phyloP scores from a whole-genome alignment of 2,888 invertebrate genomes.

The Drosophila testacea region DNA sequence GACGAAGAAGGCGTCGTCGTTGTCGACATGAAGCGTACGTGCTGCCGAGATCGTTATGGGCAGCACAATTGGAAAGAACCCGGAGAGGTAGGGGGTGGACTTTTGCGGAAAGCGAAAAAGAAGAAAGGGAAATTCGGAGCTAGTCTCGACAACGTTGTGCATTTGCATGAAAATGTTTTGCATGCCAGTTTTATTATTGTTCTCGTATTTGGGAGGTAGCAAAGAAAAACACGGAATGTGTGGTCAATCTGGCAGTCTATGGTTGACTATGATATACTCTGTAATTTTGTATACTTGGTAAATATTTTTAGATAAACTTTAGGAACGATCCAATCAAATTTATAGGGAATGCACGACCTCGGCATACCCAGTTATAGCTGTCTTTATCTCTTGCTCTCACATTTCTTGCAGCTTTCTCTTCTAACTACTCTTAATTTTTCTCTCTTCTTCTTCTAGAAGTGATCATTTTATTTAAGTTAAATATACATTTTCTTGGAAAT shows the following conservation, averaged over 20 bases:
- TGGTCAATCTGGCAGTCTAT: neutral
- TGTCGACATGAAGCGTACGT: conserved; percentile 46
- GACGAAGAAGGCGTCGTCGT: conserved; percentile 40
- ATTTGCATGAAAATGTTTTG: conserved; percentile 75
- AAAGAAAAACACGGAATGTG: neutral
- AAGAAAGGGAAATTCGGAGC: conserved; percentile 13
- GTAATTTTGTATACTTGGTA: neutral
- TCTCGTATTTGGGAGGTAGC: neutral
- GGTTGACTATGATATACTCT: conserved; percentile 13
- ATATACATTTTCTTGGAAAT: too few species aligned
- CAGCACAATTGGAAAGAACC: neutral
- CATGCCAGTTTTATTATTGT: conserved; percentile 33
- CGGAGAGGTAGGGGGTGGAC: neutral
- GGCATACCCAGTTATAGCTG: too few species aligned
- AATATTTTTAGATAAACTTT: neutral
- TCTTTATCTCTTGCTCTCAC: too few species aligned
- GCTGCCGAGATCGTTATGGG: conserved; percentile 36
- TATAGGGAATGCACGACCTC: too few species aligned
- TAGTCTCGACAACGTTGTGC: conserved; percentile 64
- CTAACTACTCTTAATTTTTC: neutral
- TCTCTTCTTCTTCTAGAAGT: neutral
- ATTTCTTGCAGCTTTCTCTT: too few species aligned
- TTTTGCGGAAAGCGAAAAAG: neutral
- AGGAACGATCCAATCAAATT: too few species aligned
- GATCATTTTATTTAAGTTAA: too few species aligned